A percentile compares a stretch with the other conserved stretches of the same genome.
phyloP scores from a whole-genome alignment of 2,888 invertebrate species.

The Thymelicus acteon region DNA sequence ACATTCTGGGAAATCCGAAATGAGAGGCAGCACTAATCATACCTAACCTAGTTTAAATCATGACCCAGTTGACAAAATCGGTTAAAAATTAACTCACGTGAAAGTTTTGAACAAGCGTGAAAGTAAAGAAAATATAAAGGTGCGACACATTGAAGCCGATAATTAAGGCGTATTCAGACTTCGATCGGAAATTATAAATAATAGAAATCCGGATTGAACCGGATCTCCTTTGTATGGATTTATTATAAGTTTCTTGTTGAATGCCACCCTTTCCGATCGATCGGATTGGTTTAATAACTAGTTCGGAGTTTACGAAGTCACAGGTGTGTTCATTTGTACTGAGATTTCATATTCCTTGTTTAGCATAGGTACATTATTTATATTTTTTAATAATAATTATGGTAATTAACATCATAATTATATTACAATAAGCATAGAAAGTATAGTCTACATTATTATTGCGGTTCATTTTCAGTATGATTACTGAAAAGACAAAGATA shows the following conservation, averaged over 20 bases:
- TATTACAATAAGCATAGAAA: no score
- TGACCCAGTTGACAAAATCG: constrained; percentile 42
- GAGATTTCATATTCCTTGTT: constrained; percentile 11
- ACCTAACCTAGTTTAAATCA: constrained; percentile 32
- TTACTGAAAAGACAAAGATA: no score
- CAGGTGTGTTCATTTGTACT: constrained; percentile 61
- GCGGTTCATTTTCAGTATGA: no score
- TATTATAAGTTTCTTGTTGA: constrained; percentile 71
- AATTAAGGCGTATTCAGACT: constrained; percentile 84
- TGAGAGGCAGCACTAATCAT: neutral
- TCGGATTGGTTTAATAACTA: constrained; percentile 79
- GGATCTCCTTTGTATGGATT: constrained; percentile 81
- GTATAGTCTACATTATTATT: no score
- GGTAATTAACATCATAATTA: neutral
- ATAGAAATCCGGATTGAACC: constrained; percentile 79
- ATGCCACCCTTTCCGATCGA: constrained; percentile 80
- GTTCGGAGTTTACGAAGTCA: constrained; percentile 67
- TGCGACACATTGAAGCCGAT: constrained; percentile 74
- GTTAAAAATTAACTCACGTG: constrained; percentile 58
- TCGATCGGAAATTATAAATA: constrained; percentile 83
- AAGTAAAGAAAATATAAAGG: constrained; percentile 72
- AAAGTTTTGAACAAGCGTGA: constrained; percentile 66
- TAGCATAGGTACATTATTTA: neutral
- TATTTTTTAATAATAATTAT: neutral
- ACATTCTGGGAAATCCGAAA: neutral